phyloP scores from a whole-genome alignment of 2,797 vertebrate species.

The Aphelocoma californica region DNA sequence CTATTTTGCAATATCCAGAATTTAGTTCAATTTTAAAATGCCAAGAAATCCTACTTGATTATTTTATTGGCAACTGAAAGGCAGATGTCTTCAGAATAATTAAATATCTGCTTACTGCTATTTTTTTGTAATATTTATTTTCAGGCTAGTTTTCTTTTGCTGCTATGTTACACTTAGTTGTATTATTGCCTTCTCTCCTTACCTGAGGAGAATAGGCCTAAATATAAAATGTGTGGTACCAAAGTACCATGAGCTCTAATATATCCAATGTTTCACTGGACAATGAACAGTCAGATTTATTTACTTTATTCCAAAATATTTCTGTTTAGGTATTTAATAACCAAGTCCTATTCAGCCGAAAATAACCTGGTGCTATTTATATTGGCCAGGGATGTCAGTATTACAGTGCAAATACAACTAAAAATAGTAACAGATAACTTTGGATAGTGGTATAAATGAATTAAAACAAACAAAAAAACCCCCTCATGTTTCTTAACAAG shows the following conservation, averaged over 20 bases:
- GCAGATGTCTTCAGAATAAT: neutral
- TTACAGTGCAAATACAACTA: neutral
- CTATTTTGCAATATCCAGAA: neutral
- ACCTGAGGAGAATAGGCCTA: neutral
- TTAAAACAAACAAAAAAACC: neutral
- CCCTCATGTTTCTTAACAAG: neutral
- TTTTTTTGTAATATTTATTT: neutral
- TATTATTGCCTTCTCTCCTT: neutral
- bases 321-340: neutral
- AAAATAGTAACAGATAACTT: neutral
- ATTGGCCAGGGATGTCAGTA: constrained; percentile 46
- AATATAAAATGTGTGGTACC: neutral
- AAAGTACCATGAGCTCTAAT: neutral
- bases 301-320: neutral
- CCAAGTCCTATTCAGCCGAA: rapidly evolving
- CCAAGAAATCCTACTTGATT: neutral
- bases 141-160: neutral
- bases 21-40: neutral
- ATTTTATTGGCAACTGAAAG: neutral
- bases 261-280: neutral
- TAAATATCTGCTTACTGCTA: neutral
- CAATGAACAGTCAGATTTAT: neutral
- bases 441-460: neutral
- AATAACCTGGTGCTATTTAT: neutral
- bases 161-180: neutral